phyloP scores from a whole-genome alignment of 2,797 vertebrate species.

The Sebastes hubbsi region DNA sequence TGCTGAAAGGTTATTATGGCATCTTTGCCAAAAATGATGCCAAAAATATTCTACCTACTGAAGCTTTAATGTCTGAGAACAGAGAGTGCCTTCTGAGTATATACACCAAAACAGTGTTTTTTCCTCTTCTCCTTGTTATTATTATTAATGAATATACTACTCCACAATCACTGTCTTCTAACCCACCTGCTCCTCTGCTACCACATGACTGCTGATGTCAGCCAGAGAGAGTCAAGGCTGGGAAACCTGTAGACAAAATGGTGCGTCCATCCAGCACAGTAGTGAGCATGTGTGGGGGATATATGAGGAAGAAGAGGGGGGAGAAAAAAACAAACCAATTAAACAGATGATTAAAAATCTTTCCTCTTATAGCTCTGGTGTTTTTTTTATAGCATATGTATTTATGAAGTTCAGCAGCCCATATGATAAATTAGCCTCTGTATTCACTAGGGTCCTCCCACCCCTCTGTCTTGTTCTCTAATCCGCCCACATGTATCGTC shows the following conservation, averaged over 20 bases:
- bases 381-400: constrained; percentile 4
- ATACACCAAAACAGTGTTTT: neutral
- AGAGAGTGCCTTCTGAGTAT: neutral
- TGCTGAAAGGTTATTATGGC: too few species aligned
- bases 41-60: too few species aligned
- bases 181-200: constrained; percentile 54
- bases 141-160: neutral
- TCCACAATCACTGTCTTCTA: constrained; percentile 6
- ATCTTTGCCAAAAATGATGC: too few species aligned
- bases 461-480: constrained; percentile 72
- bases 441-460: constrained; percentile 75
- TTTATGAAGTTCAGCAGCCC: constrained; percentile 61
- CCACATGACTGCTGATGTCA: constrained; percentile 77
- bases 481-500: constrained; percentile 83
- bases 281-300: constrained; percentile 50
- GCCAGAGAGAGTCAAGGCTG: constrained; percentile 56
- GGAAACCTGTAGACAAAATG: constrained; percentile 81
- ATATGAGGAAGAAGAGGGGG: neutral
- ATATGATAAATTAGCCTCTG: constrained; percentile 69
- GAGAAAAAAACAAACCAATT: neutral
- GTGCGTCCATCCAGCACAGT: constrained; percentile 64
- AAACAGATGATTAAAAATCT: constrained; percentile 20
- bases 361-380: neutral
- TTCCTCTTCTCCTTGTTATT: neutral
- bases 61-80: neutral